Base-by-base conservation (phyloP, 2,797 vertebrate genomes). In the Coregonus suidteri region DNA sequence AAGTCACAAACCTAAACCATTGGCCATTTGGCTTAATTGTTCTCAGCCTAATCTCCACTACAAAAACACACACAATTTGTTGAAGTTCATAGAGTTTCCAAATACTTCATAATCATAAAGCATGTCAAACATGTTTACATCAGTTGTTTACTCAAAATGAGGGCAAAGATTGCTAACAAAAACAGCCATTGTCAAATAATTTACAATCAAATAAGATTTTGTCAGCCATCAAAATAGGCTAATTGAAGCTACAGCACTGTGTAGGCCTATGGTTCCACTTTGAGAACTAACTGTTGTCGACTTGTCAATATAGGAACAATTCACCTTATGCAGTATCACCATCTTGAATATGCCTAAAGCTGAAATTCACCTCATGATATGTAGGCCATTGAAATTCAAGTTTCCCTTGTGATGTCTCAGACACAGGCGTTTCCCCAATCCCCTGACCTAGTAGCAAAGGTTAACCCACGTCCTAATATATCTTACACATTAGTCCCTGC, bases 101-200 rank as follows among this genome's bases (percentile, higher is more conserved):
- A 15, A 65, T 35, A 9, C 54, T 67, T 76, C 70, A 53, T 9
- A 56, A 64, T 74, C 25, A 34, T n/a, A 34, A 54, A 79, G 54
- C 70, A 80, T 13, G 70, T 72, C 30, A 77, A 73, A 70, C 52
- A 71, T 64, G 13, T 41, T 76, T 1, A 80, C 68, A 67, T 83
- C 41, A 80, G 75, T 25, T n/a, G 0, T 67, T 20, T 73, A 16
- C 47, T 83, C 69, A 64, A 31, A n/a, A 4, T 66, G n/a, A 78
- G 6, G 79, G 37, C 59, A 75, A 82, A 52, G 14, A 25, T 59
- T 64, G 9, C 11, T 15, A 20, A 25, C 30, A 15, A 34, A 75
- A 80, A 85, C 13, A 75, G 52, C 76, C 62, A 77, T 84, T 79
- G 85, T 80, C 41, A 81, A 83, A 76, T 73, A 66, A 83, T 82